Evolutionary conservation across 2,113 vertebrate genomes (phyloP).

Genomic region (Leucopsar rothschildi): DNA sequence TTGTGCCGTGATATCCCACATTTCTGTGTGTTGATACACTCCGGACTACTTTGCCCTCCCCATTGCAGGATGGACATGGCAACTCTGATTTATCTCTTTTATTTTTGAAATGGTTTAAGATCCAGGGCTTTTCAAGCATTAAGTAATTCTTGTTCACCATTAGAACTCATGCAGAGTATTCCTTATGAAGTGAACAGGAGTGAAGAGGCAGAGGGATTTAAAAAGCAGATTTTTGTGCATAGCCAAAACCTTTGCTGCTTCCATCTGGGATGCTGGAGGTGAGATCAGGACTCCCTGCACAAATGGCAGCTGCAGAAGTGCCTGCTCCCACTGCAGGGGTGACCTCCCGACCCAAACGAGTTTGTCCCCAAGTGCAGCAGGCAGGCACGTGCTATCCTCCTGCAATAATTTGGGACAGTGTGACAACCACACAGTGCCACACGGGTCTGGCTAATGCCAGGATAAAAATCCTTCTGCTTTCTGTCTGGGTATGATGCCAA

Average conservation of each 20-base stretch:
- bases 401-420: fast-evolving
- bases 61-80: background rate
- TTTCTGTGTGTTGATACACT: background rate
- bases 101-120: background rate
- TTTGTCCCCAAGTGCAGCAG: background rate
- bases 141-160: background rate
- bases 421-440: background rate
- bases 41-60: background rate
- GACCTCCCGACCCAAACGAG: background rate
- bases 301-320: background rate
- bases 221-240: background rate
- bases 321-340: background rate
- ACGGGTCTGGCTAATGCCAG: background rate
- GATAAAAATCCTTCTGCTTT: background rate
- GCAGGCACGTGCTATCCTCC: fast-evolving
- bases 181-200: background rate
- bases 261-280: background rate
- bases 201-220: background rate
- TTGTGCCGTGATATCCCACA: fast-evolving
- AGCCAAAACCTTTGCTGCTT: background rate
- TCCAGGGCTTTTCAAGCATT: background rate
- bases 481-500: background rate
- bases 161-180: background rate
- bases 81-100: background rate
- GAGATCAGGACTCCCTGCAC: background rate